Conservation (phyloP, 30 jellyfish, hydroid and myxozoan genomes). For the Turritopsis dohrnii region DNA sequence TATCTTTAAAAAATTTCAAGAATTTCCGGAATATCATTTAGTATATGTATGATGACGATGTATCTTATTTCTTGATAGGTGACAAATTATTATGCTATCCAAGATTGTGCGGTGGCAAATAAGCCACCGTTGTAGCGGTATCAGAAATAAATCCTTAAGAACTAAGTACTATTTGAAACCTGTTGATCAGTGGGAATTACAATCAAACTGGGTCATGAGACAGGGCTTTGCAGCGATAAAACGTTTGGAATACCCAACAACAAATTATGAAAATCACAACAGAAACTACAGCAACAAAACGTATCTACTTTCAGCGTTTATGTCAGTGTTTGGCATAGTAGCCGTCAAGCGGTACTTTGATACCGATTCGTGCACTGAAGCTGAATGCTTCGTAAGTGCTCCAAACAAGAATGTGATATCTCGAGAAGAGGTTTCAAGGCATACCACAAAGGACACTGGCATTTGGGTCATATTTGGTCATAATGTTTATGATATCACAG, state of each 20-base stretch:
- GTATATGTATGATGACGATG: background rate
- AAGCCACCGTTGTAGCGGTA: background rate
- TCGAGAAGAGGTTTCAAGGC: slow-evolving; percentile 74
- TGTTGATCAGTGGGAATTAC: background rate
- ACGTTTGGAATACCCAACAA: background rate
- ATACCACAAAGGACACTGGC: slow-evolving; percentile 63
- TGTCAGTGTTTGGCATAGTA: background rate
- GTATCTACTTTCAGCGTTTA: background rate
- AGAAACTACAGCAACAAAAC: background rate
- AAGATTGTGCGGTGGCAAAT: background rate
- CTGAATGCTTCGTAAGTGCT: background rate
- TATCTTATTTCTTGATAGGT: background rate
- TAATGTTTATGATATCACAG: slow-evolving; percentile 93
- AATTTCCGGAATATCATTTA: no score
- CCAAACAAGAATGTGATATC: slow-evolving; percentile 21
- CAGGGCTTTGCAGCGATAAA: background rate
- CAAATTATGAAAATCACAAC: background rate
- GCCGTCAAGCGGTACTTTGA: background rate
- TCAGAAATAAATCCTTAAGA: background rate
- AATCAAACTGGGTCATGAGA: background rate
- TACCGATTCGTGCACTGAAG: background rate
- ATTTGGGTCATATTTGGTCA: slow-evolving; percentile 86
- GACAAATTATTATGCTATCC: background rate
- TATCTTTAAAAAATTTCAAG: no score
- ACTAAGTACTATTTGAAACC: background rate